Base-by-base conservation (phyloP, 1,140 invertebrate genomes). In the Brachionus angularis region DNA sequence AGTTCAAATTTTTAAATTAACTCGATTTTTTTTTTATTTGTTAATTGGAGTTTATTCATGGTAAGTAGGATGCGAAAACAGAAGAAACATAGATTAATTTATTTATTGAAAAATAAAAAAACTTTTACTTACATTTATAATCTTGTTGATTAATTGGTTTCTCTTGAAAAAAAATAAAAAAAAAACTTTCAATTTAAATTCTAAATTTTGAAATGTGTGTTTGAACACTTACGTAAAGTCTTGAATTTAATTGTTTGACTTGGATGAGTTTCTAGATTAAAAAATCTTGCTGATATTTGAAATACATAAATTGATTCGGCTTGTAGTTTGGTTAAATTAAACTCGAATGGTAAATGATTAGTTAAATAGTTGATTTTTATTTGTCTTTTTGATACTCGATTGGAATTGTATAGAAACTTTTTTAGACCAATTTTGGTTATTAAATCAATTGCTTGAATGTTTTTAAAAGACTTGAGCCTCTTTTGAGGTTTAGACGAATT, bases 51-150 rank as follows among this genome's bases (percentile, higher is more conserved):
- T n/a, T n/a, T n/a, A n/a, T n/a, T n/a, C n/a, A n/a, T n/a, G n/a
- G n/a, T n/a, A n/a, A n/a, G n/a, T n/a, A n/a, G n/a, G n/a, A n/a
- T n/a, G n/a, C n/a, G n/a, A n/a, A n/a, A n/a, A n/a, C n/a, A n/a
- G n/a, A n/a, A n/a, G n/a, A n/a, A n/a, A n/a, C n/a, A n/a, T n/a
- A n/a, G n/a, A 58, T 29, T 23, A 27, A 34, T 14, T 42, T 42
- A 14, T 42, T 42, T 42, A 7, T 42, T 42, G 10, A 3, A 42
- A 7, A 7, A 5, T 14, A 14, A 14, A 42, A 14, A 7, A 42
- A 14, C 16, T 7, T 42, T n/a, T 58, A 58, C 53, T 58, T 58
- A 58, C 53, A 58, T 58, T 58, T 58, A 58, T 58, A 31, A 58
- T 31, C 53, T 16, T 55, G 27, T 27, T 55, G 27, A 29, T 36